Percentiles rank a stretch among this genome's conserved stretches.
phyloP scores from a whole-genome alignment of 2,888 invertebrate genomes.

The Parasteatoda lunata region DNA sequence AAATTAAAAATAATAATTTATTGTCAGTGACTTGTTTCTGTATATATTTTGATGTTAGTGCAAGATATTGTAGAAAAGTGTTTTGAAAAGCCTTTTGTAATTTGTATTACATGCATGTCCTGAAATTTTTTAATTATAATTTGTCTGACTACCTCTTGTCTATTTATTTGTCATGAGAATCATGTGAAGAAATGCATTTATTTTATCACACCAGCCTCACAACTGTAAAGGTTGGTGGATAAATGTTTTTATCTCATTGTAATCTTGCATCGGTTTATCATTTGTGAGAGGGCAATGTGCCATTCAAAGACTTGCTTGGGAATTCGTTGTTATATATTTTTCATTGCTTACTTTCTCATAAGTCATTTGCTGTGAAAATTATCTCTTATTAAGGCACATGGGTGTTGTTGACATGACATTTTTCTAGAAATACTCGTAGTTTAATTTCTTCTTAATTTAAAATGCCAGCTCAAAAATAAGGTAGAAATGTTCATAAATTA shows the following conservation, averaged over 20 bases:
- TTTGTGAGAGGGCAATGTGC: constrained; percentile 33
- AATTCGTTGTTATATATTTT: neutral
- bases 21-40: constrained; percentile 45
- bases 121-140: constrained; percentile 63
- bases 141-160: constrained; percentile 68
- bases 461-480: too few relatives aligned
- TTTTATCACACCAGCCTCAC: constrained; percentile 53
- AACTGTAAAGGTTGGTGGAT: constrained; percentile 54
- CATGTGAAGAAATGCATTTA: constrained; percentile 62
- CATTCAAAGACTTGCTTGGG: constrained; percentile 24
- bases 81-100: constrained; percentile 54
- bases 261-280: constrained; percentile 30
- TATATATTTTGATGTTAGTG: constrained; percentile 68
- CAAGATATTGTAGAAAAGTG: constrained; percentile 52
- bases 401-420: too few relatives aligned
- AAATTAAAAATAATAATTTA: constrained; percentile 51
- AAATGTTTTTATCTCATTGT: constrained; percentile 62
- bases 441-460: too few relatives aligned
- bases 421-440: too few relatives aligned
- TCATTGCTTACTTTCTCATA: too few relatives aligned
- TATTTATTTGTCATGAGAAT: constrained; percentile 63
- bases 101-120: constrained; percentile 61
- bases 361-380: too few relatives aligned
- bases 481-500: too few relatives aligned
- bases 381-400: too few relatives aligned